Evolutionary conservation across 2,113 vertebrate species (phyloP).

Genomic region (Trinectes maculatus): DNA sequence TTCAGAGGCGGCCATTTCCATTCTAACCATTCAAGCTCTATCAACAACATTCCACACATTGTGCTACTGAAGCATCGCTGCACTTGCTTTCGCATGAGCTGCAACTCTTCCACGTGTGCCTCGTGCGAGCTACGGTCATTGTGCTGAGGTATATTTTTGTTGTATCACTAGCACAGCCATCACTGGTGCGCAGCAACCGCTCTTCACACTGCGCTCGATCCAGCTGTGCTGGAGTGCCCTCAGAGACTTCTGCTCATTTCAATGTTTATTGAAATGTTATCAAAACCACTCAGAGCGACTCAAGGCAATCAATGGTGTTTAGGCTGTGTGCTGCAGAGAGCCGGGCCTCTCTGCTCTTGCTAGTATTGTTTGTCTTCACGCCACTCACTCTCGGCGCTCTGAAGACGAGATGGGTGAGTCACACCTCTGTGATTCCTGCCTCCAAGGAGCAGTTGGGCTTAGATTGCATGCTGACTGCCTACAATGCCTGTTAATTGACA

Average conservation of each 20-base stretch:
- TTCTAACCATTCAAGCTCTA: background rate
- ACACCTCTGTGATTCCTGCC: constrained; percentile 56
- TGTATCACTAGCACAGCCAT: constrained; percentile 6
- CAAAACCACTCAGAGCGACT: constrained; percentile 75
- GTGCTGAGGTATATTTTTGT: constrained; percentile 26
- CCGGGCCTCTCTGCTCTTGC: constrained; percentile 29
- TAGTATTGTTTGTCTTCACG: constrained; percentile 60
- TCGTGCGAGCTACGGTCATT: constrained; percentile 15
- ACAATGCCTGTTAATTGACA: constrained; percentile 68
- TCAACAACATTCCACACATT: constrained; percentile 12
- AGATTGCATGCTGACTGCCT: constrained; percentile 52
- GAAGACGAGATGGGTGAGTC: constrained; percentile 49
- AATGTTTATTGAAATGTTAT: constrained; percentile 81
- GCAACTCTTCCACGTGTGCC: constrained; percentile 22
- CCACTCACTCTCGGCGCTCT: constrained; percentile 47
- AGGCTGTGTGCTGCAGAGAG: constrained; percentile 47
- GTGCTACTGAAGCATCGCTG: constrained; percentile 9
- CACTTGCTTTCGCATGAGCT: constrained; percentile 11
- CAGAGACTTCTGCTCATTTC: constrained; percentile 68
- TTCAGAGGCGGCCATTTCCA: constrained; percentile 1
- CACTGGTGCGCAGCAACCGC: constrained; percentile 30
- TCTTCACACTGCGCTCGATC: constrained; percentile 54
- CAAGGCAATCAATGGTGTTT: constrained; percentile 71
- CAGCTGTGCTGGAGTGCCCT: constrained; percentile 46
- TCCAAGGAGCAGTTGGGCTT: constrained; percentile 24